A percentile compares a stretch with the other conserved stretches of the same genome.
Evolutionary conservation across 2,888 invertebrate species (phyloP).

Genomic region (Cylindroiulus punctatus): DNA sequence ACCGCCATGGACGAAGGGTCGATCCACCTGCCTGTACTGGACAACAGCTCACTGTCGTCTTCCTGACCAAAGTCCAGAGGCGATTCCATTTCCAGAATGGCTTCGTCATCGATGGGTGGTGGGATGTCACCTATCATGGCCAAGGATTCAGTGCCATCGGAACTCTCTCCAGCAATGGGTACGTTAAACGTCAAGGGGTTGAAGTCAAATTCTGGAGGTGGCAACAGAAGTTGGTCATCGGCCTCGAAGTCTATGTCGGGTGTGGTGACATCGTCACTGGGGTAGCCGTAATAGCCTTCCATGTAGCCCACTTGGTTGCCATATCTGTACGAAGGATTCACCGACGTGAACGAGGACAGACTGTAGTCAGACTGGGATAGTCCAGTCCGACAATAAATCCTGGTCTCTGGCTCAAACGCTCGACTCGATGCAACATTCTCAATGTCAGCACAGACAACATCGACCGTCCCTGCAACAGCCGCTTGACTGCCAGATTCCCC

Average conservation of each 20-base stretch:
- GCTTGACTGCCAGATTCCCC: background rate
- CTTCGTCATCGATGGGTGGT: constrained; percentile 28
- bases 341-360: constrained; percentile 76
- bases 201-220: constrained; percentile 25
- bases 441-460: constrained; percentile 57
- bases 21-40: constrained; percentile 24
- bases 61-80: constrained; percentile 35
- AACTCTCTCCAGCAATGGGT: background rate
- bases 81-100: constrained; percentile 20
- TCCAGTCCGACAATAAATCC: constrained; percentile 70
- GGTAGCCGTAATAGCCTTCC: constrained; percentile 55
- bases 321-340: constrained; percentile 79
- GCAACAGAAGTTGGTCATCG: constrained; percentile 6
- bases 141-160: background rate
- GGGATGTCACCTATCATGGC: constrained; percentile 35
- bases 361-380: constrained; percentile 84
- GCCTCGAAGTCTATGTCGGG: constrained; percentile 28
- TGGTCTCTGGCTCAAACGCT: constrained; percentile 30
- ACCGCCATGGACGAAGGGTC: constrained; percentile 36
- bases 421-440: constrained; percentile 53
- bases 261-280: constrained; percentile 44
- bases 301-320: constrained; percentile 74
- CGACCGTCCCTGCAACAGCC: background rate
- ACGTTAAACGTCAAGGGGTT: constrained; percentile 44
- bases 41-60: background rate